phyloP scores from a whole-genome alignment of 2,888 invertebrate genomes.

The Colostygia pectinataria region DNA sequence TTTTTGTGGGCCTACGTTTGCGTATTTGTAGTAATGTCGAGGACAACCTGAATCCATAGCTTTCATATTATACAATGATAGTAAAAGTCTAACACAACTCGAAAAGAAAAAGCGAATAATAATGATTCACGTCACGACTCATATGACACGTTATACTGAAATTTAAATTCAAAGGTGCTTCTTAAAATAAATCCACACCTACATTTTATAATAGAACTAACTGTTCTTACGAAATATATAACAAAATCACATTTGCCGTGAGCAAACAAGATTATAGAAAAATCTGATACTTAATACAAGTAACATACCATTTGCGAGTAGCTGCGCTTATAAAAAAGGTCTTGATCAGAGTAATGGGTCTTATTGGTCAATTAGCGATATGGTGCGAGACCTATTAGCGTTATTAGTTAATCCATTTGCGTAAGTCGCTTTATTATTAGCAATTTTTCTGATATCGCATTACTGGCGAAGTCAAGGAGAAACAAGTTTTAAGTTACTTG shows the following conservation, averaged over 20 bases:
- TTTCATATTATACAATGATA: not conserved
- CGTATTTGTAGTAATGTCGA: not conserved
- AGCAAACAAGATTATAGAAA: too few relatives aligned
- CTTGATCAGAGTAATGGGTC: not conserved
- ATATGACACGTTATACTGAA: constrained; percentile 16
- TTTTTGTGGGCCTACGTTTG: not conserved
- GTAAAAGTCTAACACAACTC: not conserved
- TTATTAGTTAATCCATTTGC: constrained; percentile 3
- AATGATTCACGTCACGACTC: constrained; percentile 22
- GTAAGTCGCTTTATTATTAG: not conserved
- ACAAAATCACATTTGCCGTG: constrained; percentile 3
- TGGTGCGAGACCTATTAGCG: constrained; percentile 2
- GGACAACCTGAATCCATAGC: not conserved
- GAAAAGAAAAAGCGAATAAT: constrained; percentile 4
- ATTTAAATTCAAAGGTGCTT: constrained; percentile 16
- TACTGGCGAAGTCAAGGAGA: constrained; percentile 17
- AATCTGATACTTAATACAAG: too few relatives aligned
- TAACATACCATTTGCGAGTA: not conserved
- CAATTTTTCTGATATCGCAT: constrained; percentile 1
- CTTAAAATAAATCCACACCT: constrained; percentile 24
- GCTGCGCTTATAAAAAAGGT: not conserved
- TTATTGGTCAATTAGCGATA: constrained; percentile 8
- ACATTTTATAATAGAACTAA: constrained; percentile 19
- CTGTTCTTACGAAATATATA: constrained; percentile 10
- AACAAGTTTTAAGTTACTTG: constrained; percentile 16